Conservation (phyloP, 2,113 vertebrate species). For the Dascyllus trimaculatus region DNA sequence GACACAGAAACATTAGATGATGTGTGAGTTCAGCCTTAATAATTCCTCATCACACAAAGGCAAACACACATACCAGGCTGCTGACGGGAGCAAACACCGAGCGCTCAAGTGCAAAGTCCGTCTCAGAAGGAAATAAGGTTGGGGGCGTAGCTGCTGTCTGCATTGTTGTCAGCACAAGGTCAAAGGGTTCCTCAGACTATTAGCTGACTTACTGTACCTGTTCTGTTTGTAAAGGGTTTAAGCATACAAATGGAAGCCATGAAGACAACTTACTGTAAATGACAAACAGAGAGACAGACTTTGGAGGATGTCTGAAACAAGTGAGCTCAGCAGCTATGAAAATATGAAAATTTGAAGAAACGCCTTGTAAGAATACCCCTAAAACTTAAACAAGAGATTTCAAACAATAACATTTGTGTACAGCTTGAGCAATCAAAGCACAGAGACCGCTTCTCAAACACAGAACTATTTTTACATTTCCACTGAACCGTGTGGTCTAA, state of each 20-base stretch:
- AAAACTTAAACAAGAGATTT: no score
- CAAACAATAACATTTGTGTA: no score
- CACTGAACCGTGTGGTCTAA: no score
- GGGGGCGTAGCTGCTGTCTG: not conserved
- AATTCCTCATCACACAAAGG: constrained; percentile 56
- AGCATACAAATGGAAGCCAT: constrained; percentile 34
- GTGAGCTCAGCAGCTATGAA: no score
- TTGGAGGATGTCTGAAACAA: no score
- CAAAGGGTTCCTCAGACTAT: not conserved
- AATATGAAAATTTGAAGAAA: no score
- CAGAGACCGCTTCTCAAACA: no score
- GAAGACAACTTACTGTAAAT: constrained; percentile 8
- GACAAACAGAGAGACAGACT: not conserved
- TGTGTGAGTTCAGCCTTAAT: not conserved
- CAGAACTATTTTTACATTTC: no score
- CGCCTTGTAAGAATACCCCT: no score
- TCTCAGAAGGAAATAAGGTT: constrained; percentile 41
- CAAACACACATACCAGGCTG: constrained; percentile 44
- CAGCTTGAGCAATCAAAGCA: no score
- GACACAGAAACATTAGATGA: constrained; percentile 6
- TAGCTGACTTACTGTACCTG: not conserved
- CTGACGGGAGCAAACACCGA: constrained; percentile 54
- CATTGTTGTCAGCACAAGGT: not conserved
- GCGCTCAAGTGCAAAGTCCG: constrained; percentile 67
- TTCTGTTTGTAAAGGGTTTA: constrained; percentile 24